phyloP scores from a whole-genome alignment of 1,140 invertebrate genomes.

The Orussus abietinus region DNA sequence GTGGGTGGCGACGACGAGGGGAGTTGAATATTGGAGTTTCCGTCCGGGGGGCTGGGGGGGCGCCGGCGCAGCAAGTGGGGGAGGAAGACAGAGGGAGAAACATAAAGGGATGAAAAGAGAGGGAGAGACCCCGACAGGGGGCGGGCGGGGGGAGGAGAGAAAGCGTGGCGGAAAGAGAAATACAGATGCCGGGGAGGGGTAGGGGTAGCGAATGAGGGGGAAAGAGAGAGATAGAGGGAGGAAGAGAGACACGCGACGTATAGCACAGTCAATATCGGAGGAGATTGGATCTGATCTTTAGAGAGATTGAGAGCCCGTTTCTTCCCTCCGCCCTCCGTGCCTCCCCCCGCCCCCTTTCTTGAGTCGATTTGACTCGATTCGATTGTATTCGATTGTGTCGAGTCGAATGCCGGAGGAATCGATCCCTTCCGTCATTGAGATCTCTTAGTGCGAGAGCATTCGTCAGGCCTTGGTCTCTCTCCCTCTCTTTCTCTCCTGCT shows the following conservation, averaged over 20 bases:
- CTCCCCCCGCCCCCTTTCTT: conserved; percentile 3
- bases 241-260: conserved; percentile 12
- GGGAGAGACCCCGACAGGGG: neutral
- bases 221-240: conserved; percentile 5
- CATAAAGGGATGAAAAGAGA: neutral
- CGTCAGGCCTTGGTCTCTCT: no score
- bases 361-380: no score
- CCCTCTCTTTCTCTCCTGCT: conserved; percentile 1
- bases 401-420: no score
- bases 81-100: conserved; percentile 1
- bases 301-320: conserved; percentile 20
- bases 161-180: conserved; percentile 9
- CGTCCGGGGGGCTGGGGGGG: conserved; percentile 9
- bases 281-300: conserved; percentile 32
- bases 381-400: no score
- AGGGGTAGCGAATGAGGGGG: neutral
- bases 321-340: conserved; percentile 5
- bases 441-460: no score
- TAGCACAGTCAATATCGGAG: conserved; percentile 27
- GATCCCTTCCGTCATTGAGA: no score
- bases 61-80: neutral
- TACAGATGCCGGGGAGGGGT: conserved; percentile 3
- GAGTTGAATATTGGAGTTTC: conserved; percentile 18
- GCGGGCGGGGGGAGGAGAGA: conserved; percentile 6
- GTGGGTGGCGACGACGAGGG: conserved; percentile 3